Conservation (phyloP, 2,888 invertebrate genomes). For the Acanthosepion lycidas region DNA sequence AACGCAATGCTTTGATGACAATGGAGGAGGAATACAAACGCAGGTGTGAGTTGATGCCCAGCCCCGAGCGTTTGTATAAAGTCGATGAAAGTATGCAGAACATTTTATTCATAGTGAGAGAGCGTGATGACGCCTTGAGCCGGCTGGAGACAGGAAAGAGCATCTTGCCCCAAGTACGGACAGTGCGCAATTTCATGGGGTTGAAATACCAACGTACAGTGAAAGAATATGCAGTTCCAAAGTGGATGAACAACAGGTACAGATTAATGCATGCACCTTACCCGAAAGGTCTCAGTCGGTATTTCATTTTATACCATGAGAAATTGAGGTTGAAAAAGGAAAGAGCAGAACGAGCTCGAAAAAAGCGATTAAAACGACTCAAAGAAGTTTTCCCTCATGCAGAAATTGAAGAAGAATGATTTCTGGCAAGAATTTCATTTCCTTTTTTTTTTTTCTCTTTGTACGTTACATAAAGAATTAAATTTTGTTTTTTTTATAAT, state of each 20-base stretch:
- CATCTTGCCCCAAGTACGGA: conserved; percentile 54
- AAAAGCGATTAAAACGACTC: conserved; percentile 39
- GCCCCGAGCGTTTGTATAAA: conserved; percentile 94
- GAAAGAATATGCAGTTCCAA: conserved; percentile 61
- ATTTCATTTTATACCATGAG: conserved; percentile 60
- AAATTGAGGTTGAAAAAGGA: conserved; percentile 53
- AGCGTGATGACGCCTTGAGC: conserved; percentile 92
- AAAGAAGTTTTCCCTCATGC: conserved; percentile 55
- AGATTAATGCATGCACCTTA: conserved; percentile 54
- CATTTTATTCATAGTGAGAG: conserved; percentile 90
- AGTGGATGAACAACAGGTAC: conserved; percentile 56
- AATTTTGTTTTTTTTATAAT: too few relatives aligned
- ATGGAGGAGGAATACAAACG: conserved; percentile 90
- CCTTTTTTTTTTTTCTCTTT: background rate
- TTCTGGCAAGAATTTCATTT: too few relatives aligned
- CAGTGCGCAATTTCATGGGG: conserved; percentile 62
- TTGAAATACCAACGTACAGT: conserved; percentile 54
- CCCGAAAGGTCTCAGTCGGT: conserved; percentile 51
- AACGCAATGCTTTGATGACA: conserved; percentile 95
- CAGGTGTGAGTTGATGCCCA: conserved; percentile 84
- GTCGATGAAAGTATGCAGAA: conserved; percentile 96
- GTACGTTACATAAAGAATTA: too few relatives aligned
- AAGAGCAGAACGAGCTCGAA: background rate
- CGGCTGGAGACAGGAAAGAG: conserved; percentile 81
- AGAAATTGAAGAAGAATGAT: conserved; percentile 48